Percentiles rank a stretch among this genome's conserved stretches.
phyloP scores from a whole-genome alignment of 64 coral and sea anemone species.

The Actinia equina region DNA sequence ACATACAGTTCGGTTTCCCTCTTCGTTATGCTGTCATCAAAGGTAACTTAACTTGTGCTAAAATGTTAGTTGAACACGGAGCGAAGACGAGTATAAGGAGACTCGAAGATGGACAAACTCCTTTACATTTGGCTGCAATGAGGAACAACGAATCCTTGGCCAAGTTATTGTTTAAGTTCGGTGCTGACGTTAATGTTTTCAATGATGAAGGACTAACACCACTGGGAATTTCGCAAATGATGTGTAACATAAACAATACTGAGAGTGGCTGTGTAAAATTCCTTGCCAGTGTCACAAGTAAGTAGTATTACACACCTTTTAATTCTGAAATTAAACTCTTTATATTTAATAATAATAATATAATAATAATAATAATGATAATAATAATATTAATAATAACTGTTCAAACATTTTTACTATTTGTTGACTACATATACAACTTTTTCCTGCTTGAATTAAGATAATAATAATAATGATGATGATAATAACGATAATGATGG shows the following conservation, averaged over 20 bases:
- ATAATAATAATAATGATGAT: too few relatives aligned
- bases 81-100: constrained; percentile 68
- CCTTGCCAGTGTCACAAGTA: constrained; percentile 74
- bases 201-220: constrained; percentile 89
- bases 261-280: constrained; percentile 71
- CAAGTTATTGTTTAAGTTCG: constrained; percentile 73
- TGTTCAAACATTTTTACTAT: too few relatives aligned
- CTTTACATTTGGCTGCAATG: constrained; percentile 70
- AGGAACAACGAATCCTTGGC: constrained; percentile 82
- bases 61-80: constrained; percentile 73
- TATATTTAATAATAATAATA: too few relatives aligned
- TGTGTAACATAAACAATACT: constrained; percentile 65
- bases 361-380: too few relatives aligned
- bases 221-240: constrained; percentile 76
- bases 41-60: constrained; percentile 75
- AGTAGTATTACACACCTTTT: too few relatives aligned
- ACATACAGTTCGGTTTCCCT: constrained; percentile 83
- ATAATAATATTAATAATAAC: too few relatives aligned
- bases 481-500: too few relatives aligned
- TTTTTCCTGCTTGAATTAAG: too few relatives aligned
- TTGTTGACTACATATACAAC: too few relatives aligned
- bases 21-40: constrained; percentile 88
- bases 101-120: constrained; percentile 78
- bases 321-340: too few relatives aligned
- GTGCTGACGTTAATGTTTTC: constrained; percentile 78